Evolutionary conservation across 2,888 invertebrate genomes (phyloP).

Genomic region (Rotaria macrura): DNA sequence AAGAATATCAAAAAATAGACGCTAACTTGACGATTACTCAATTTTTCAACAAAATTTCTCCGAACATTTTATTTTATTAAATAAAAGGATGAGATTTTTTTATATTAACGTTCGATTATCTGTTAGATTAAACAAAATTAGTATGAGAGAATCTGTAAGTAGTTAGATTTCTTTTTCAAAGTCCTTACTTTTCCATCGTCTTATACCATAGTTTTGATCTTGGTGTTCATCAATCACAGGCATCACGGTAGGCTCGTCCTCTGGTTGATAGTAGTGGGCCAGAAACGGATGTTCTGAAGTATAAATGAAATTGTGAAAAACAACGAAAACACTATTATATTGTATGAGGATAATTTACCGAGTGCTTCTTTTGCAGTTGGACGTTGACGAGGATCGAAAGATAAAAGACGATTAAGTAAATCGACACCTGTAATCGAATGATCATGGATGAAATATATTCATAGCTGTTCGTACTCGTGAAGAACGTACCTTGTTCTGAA

Average conservation of each 20-base stretch:
- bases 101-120: too few species aligned
- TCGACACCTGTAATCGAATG: conserved; percentile 66
- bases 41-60: too few species aligned
- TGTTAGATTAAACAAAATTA: too few species aligned
- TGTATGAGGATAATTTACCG: neutral
- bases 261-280: neutral
- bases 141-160: too few species aligned
- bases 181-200: neutral
- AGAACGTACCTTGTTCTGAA: neutral
- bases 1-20: too few species aligned
- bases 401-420: conserved; percentile 83
- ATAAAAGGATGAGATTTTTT: too few species aligned
- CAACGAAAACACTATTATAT: too few species aligned
- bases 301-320: neutral
- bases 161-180: neutral
- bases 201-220: neutral
- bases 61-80: too few species aligned
- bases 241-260: neutral
- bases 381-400: conserved; percentile 84
- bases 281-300: neutral
- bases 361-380: neutral
- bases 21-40: too few species aligned
- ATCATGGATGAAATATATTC: neutral
- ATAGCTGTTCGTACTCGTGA: too few species aligned
- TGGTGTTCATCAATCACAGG: neutral